A percentile compares a stretch with the other conserved stretches of the same genome.
These are phyloP conservation scores for Drosophila seguyi DNA, from an alignment of 1,140 invertebrate species.

Conservation along the genomic window DNA sequence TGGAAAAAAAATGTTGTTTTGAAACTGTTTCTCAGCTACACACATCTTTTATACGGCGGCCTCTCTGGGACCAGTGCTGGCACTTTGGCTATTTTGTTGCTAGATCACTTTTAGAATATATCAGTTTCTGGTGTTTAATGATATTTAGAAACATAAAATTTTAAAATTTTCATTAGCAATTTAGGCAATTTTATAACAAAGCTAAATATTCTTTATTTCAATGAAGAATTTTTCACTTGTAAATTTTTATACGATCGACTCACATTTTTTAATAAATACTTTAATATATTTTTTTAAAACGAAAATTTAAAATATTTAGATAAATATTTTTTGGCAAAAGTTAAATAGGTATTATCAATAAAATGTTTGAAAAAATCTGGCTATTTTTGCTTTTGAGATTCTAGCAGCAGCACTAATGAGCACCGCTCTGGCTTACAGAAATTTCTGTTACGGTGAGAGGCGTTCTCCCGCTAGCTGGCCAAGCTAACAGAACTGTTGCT, in stretches of 20 bases:
- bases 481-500: constrained; percentile 5
- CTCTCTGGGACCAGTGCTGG: constrained; percentile 32
- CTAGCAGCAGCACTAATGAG: constrained; percentile 1
- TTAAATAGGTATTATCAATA: background rate
- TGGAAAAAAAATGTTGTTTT: constrained; percentile 15
- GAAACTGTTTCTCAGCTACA: constrained; percentile 11
- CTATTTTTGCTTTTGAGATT: background rate
- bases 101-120: background rate
- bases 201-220: background rate
- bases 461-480: background rate
- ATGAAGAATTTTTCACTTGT: background rate
- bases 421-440: constrained; percentile 17
- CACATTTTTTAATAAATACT: background rate
- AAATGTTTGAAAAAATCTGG: too few relatives aligned
- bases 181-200: background rate
- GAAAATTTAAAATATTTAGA: background rate
- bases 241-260: background rate
- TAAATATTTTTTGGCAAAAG: background rate
- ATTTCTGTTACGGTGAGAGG: constrained; percentile 10
- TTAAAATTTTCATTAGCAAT: background rate
- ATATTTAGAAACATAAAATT: background rate
- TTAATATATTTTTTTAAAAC: background rate
- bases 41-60: constrained; percentile 3
- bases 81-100: background rate
- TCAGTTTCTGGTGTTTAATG: background rate